Evolutionary conservation across 2,888 invertebrate species (phyloP), one percentile per base, ranked within the genome.

Genomic region (Calephelis perditalis): DNA sequence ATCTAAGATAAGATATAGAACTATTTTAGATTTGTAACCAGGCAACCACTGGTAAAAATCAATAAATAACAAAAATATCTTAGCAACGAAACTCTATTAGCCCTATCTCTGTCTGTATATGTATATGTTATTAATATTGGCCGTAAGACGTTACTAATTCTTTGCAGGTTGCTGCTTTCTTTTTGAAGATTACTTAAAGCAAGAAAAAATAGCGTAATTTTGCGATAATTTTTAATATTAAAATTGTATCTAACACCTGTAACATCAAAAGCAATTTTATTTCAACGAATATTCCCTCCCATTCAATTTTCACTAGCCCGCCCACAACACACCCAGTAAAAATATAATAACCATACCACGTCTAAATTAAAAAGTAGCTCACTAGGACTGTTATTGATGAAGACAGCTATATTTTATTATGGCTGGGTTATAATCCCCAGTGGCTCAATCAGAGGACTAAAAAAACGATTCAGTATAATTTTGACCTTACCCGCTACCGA

Each of bases 401-500:
- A 61, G 57, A 58, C 57, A 59, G 57, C 58, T 58, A 63, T 62
- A 64, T 64, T 66, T 67, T 63, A 64, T 64, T 63, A 64, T 62
- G 67, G 74, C 70, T 73, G 76, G 73, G 70, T 79, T 79, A 68
- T 63, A 67, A 65, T 63, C 68, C 60, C 70, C 81, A 73, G 84
- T 80, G 82, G 83, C 83, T 82, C 79, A 82, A 84, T 84, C 80
- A 81, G 74, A 69, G 67, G 62, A 64, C 67, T 77, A 65, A 86
- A 84, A 85, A 76, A 74, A 68, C 71, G 72, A 35, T 52, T 52
- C 52, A 35, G 79, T 82, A 78, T 78, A 77, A 79, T 74, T 73
- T 73, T 81, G 81, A 81, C 78, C 81, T 81, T 70, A 74, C 79
- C 71, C 75, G 88, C 89, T 89, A 86, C 88, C 84, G 86, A 87